Evolutionary conservation across 1,140 invertebrate genomes (phyloP), one percentile per base, ranked within the genome.

Genomic region (Teleopsis dalmanni): DNA sequence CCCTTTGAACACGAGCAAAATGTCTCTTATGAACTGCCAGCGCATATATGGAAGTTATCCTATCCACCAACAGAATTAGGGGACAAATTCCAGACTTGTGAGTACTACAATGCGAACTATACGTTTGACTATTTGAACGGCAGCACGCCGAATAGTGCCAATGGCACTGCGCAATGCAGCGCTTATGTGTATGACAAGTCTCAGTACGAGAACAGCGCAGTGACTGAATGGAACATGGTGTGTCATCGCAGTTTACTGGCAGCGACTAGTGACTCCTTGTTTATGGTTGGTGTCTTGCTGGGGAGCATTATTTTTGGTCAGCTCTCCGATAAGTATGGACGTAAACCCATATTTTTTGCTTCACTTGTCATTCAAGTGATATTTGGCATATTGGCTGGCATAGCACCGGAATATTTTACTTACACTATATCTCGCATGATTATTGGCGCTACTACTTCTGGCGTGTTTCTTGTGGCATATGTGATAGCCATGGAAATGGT

Each of bases 401-500:
- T 87, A 40, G 74, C 81, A 0, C 82, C 83, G 1, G 80, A 86
- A 53, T 86, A 80, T 61, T 78, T 79, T 53, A 78, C 75, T 33
- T 88, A 84, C 58, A 77, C 84, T 13, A 71, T 84, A 27, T 75
- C 83, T 13, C 75, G 86, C 51, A 73, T 84, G 50, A 73, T 88
- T 47, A 77, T 87, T 18, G 87, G 85, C 4, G 78, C 84, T 18
- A 82, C 82, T 6, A 85, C 82, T 4, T 84, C 84, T 23, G 87
- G 87, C 3, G 79, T 87, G 2, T 88, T 87, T 59, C 71, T 88
- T 47, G 83, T 87, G 9, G 82, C 82, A 31, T 89, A 88, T 59
- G 85, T 88, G 6, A 81, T 89, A 43, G 87, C 84, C 48, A 76
- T 91, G 62, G 88, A 92, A 74, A 85, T 88, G 80, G 85, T 91